A percentile compares a stretch with the other conserved stretches of the same genome.
Evolutionary conservation across 1,140 invertebrate genomes (phyloP).

Genomic region (Copidosoma floridanum): DNA sequence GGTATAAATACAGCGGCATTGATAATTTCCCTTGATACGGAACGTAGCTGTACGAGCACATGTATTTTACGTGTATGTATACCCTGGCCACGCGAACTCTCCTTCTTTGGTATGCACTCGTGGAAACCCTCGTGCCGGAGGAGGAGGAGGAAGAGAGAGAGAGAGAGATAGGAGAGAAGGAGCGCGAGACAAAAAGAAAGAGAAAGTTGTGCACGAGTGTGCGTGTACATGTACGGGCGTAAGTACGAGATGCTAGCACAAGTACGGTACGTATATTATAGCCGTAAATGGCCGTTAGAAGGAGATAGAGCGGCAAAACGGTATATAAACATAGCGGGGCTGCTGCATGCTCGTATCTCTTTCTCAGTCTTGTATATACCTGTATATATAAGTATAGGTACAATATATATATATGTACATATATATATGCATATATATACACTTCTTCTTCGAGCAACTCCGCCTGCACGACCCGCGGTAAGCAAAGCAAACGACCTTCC

Average conservation of each 20-base stretch:
- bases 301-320: background rate
- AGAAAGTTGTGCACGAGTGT: slow-evolving; percentile 5
- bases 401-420: no score
- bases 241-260: slow-evolving; percentile 31
- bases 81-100: no score
- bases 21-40: no score
- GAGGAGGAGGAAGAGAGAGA: background rate
- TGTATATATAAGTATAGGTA: no score
- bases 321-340: slow-evolving; percentile 30
- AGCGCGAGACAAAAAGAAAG: background rate
- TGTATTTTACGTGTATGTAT: no score
- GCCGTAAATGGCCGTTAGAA: slow-evolving; percentile 9
- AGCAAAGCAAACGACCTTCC: slow-evolving; percentile 59
- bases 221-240: slow-evolving; percentile 28
- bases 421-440: no score
- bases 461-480: slow-evolving; percentile 47
- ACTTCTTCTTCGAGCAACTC: slow-evolving; percentile 30
- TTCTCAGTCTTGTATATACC: slow-evolving; percentile 46
- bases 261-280: slow-evolving; percentile 2
- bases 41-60: no score
- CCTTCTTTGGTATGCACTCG: no score
- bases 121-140: no score
- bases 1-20: no score
- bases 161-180: slow-evolving; percentile 5
- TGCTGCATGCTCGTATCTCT: slow-evolving; percentile 42